Conservation (phyloP, 2,113 vertebrate genomes). For the Dipodomys spectabilis region DNA sequence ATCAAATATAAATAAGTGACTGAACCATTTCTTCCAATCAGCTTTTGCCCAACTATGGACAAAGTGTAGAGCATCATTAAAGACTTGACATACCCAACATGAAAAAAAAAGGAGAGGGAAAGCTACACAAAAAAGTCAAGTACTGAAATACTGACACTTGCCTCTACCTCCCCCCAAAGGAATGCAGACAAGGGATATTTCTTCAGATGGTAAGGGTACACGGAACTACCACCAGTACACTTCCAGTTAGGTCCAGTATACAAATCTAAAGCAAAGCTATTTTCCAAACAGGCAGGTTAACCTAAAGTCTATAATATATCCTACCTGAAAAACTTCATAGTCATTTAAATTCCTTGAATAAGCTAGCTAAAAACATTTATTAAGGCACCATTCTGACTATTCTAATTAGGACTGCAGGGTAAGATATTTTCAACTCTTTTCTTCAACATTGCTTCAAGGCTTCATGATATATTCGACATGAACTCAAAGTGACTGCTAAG, state of each 20-base stretch:
- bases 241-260: neutral
- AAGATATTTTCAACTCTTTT: slow-evolving; percentile 26
- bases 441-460: neutral
- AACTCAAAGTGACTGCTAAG: slow-evolving; percentile 42
- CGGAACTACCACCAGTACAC: neutral
- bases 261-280: neutral
- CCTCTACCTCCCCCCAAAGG: neutral
- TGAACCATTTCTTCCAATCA: slow-evolving; percentile 5
- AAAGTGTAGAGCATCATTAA: slow-evolving; percentile 24
- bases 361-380: neutral
- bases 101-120: slow-evolving; percentile 2
- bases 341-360: neutral
- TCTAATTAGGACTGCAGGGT: slow-evolving; percentile 6
- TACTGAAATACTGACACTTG: neutral
- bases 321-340: slow-evolving; percentile 24
- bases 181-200: slow-evolving; percentile 1
- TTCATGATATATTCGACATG: neutral
- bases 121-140: slow-evolving; percentile 6
- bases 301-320: slow-evolving; percentile 5
- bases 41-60: neutral
- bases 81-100: neutral
- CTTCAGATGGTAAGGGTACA: neutral
- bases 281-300: neutral
- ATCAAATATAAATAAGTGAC: neutral
- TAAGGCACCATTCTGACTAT: slow-evolving; percentile 40